Evolutionary conservation across 2,888 invertebrate genomes (phyloP), one percentile per base, ranked within the genome.

Genomic region (Melieria omissa): DNA sequence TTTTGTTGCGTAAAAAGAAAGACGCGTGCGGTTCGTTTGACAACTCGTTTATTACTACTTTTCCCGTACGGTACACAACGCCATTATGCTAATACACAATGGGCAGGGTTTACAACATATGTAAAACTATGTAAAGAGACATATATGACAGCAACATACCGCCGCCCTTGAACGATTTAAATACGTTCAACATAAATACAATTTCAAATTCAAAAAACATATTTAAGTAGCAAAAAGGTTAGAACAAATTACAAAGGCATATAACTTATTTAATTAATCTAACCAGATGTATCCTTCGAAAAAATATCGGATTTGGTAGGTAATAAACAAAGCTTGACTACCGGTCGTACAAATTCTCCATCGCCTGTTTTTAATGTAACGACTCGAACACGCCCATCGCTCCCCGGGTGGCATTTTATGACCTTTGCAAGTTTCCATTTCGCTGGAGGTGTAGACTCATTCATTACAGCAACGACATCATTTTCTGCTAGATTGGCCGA

Each of bases 381-480:
- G 5, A 29, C 64, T 29, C 70, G 29, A 10, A 68, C 68, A 14
- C 61, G 61, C 14, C 45, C 57, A 70, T 70, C 70, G 6, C 12
- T 4, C 41, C 71, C 71, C n/a, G 71, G 67, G 14, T 63, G 67
- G 42, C 57, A 62, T 42, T 58, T 63, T 5, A 63, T 63, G 12
- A 72, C 58, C 45, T 58, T 65, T 10, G 58, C 67, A 9, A 67
- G 49, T 44, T 44, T 44, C 62, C 58, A 73, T 62, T 65, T 72
- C 8, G 65, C 42, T 49, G 64, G 68, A 5, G 67, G 63, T 47
- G 64, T 68, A 45, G 14, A 29, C 47, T 68, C 62, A 16, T 12
- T 61, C 14, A 67, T n/a, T 14, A 60, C 63, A 63, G 55, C 55
- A 9, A 57, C 58, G 42, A 58, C 44, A 8, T 63, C 64, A n/a